Percentiles rank a stretch among this genome's conserved stretches.
These are phyloP conservation scores for Urophycis tenuis DNA, from an alignment of 2,797 vertebrate genomes.

Conservation along the genomic window DNA sequence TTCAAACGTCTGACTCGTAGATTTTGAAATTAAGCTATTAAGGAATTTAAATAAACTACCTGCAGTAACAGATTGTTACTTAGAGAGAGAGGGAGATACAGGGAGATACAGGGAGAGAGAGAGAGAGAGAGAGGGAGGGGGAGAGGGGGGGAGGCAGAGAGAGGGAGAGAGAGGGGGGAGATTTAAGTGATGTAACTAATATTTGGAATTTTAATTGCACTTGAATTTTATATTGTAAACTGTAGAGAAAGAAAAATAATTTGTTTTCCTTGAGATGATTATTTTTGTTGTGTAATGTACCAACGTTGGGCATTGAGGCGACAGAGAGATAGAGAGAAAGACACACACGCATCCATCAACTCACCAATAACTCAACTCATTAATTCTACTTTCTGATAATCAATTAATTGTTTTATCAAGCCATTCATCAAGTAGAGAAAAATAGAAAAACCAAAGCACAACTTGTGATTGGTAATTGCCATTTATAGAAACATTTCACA, in stretches of 20 bases:
- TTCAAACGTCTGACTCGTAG: constrained; percentile 26
- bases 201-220: constrained; percentile 82
- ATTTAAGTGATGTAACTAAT: constrained; percentile 77
- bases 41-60: constrained; percentile 70
- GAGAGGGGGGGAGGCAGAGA: constrained; percentile 57
- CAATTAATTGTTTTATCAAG: not conserved
- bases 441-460: not conserved
- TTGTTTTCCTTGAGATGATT: constrained; percentile 52
- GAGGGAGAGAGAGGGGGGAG: too few relatives aligned
- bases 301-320: constrained; percentile 45
- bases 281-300: constrained; percentile 63
- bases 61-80: constrained; percentile 74
- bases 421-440: not conserved
- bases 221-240: constrained; percentile 79
- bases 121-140: constrained; percentile 61
- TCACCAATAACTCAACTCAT: not conserved
- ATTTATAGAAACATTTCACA: not conserved
- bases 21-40: constrained; percentile 41
- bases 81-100: too few relatives aligned
- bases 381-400: not conserved
- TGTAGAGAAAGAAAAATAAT: constrained; percentile 56
- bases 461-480: not conserved
- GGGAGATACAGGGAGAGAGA: too few relatives aligned
- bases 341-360: not conserved
- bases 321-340: constrained; percentile 21